phyloP scores from a whole-genome alignment of 2,888 invertebrate genomes.

The Papilio elwesi region DNA sequence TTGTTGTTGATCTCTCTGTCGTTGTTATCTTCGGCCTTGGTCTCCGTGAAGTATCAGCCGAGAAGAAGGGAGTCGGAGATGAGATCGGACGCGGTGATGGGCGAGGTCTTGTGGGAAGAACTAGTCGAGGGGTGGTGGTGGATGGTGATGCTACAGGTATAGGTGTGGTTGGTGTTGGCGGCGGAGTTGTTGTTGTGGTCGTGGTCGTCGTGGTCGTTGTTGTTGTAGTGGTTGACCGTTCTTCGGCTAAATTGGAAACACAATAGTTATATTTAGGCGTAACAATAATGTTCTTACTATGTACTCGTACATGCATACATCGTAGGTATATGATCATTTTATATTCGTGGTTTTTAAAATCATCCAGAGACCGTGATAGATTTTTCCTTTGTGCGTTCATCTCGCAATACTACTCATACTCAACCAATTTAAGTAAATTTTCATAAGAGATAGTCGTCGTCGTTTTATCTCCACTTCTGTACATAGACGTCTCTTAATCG shows the following conservation, averaged over 20 bases:
- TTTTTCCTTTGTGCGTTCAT: no score
- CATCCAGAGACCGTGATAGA: no score
- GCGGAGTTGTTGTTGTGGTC: slow-evolving; percentile 51
- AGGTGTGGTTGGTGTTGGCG: slow-evolving; percentile 44
- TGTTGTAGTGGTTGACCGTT: slow-evolving; percentile 62
- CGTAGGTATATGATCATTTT: no score
- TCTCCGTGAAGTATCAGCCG: slow-evolving; percentile 61
- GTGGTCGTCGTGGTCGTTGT: slow-evolving; percentile 52
- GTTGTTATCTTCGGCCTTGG: slow-evolving; percentile 68
- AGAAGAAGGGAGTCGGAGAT: slow-evolving; percentile 50
- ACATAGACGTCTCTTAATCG: no score
- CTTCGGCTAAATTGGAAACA: slow-evolving; percentile 69
- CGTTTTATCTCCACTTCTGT: no score
- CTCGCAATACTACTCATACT: no score
- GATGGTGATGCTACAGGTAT: slow-evolving; percentile 45
- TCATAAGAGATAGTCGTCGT: no score
- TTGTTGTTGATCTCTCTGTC: slow-evolving; percentile 69
- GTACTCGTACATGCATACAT: no score
- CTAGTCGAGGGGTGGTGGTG: slow-evolving; percentile 52
- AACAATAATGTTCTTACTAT: no score
- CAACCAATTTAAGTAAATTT: no score
- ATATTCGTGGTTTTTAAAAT: no score
- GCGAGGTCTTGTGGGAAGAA: slow-evolving; percentile 56
- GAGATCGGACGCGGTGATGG: slow-evolving; percentile 58
- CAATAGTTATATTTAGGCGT: neutral